Base-by-base conservation (phyloP, 2,888 invertebrate species). In the Hypsopygia costalis region DNA sequence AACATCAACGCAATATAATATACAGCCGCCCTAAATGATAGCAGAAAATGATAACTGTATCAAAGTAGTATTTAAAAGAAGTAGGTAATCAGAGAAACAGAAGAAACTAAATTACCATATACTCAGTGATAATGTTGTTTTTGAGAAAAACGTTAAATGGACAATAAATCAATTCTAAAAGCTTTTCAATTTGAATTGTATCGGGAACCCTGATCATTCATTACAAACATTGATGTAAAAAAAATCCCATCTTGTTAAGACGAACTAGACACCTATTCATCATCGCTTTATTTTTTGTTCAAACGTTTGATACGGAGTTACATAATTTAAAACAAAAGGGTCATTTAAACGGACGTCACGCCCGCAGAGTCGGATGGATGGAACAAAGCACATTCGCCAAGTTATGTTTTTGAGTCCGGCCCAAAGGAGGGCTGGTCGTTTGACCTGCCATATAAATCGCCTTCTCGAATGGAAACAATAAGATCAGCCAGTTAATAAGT, bases 281-380 rank as follows among this genome's bases (percentile, higher is more conserved):
- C 81, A 79, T 77, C 65, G 51, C 36, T 50, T 49, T 51, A 46
- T 69, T 78, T 79, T 78, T 78, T 75, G 62, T 65, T 49, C 41
- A 51, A 59, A 58, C 59, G 55, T 57, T 68, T 66, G 62, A 69
- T 73, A 68, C 62, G 58, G 62, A 62, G 75, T 80, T 81, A 81
- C 70, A 76, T 82, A 79, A 85, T 81, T 82, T 74, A 77, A 78
- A 85, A 83, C 81, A 82, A 85, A 81, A 79, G 77, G 77, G 63
- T 65, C 68, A 58, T 55, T 53, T 62, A 82, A 70, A 55, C 49
- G 55, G 2, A 8, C 2, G 25, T 7, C 5, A 66, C 68, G 68
- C 77, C 77, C 63, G 78, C 67, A 60, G 78, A 69, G 76, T 66
- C 73, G 68, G 68, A 62, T 55, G 50, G 63, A 66, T 28, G 33